phyloP scores from a whole-genome alignment of 2,888 invertebrate genomes.

The Ochropleura plecta region DNA sequence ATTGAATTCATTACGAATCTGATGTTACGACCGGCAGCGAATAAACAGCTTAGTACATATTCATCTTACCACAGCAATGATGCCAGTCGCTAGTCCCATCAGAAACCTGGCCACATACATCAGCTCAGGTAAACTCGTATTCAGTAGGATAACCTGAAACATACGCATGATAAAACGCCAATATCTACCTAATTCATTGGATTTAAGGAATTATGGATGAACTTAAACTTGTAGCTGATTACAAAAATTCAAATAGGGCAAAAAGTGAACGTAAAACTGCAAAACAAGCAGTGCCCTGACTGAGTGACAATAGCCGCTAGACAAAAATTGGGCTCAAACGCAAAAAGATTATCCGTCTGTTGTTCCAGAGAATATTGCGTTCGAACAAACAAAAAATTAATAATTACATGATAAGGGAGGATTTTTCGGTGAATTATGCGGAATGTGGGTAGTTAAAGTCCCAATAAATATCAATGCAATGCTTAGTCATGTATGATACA shows the following conservation, averaged over 20 bases:
- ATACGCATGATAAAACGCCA: not conserved
- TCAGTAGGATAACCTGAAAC: constrained; percentile 86
- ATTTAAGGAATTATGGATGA: not conserved
- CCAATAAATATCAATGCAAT: not conserved
- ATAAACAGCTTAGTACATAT: not conserved
- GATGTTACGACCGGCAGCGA: not conserved
- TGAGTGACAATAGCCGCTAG: not conserved
- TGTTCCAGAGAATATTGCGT: not conserved
- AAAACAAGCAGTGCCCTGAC: not conserved
- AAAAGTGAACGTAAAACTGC: not conserved
- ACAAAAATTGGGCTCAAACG: not conserved
- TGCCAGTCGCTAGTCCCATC: constrained; percentile 89
- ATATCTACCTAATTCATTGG: not conserved
- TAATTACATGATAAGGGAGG: not conserved
- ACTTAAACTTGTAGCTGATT: not conserved
- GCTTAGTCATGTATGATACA: constrained; percentile 27
- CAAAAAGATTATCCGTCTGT: not conserved
- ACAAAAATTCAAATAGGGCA: not conserved
- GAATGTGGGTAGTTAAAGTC: not conserved
- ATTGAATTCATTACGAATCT: constrained; percentile 8
- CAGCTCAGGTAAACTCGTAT: constrained; percentile 85
- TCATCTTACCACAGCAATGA: constrained; percentile 86
- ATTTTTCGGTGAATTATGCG: not conserved
- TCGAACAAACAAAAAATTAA: not conserved
- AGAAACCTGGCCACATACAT: constrained; percentile 88